Percentiles rank a stretch among this genome's conserved stretches.
phyloP scores from a whole-genome alignment of 2,888 invertebrate genomes.

The Brachypalpus laphriformis region DNA sequence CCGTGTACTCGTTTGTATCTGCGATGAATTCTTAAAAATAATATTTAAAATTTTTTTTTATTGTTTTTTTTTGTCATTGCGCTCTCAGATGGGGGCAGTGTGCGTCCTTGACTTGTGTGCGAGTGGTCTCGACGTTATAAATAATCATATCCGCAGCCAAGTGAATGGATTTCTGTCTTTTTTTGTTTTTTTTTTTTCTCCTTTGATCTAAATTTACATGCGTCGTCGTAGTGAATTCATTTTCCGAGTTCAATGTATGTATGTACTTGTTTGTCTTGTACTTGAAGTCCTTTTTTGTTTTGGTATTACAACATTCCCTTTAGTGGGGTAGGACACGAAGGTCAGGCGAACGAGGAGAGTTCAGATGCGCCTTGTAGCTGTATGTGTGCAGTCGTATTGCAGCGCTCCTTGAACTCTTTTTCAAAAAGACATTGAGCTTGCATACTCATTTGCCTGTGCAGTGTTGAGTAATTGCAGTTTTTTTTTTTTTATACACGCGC shows the following conservation, averaged over 20 bases:
- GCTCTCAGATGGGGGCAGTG: constrained; percentile 52
- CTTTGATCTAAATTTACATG: constrained; percentile 1
- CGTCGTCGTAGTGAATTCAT: constrained; percentile 30
- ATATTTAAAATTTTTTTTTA: constrained; percentile 13
- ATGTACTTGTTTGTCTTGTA: constrained; percentile 25
- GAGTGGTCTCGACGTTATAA: constrained; percentile 36
- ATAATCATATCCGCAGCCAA: constrained; percentile 31
- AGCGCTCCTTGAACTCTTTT: constrained; percentile 29
- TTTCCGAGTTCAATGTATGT: constrained; percentile 54
- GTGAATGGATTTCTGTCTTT: constrained; percentile 21
- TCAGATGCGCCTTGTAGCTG: constrained; percentile 35
- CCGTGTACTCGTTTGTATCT: neutral
- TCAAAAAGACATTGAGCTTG: constrained; percentile 1
- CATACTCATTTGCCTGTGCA: neutral
- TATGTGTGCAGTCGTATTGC: constrained; percentile 4
- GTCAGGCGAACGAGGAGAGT: constrained; percentile 46
- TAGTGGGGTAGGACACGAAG: constrained; percentile 68
- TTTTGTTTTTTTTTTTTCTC: neutral
- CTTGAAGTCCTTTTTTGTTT: constrained; percentile 59
- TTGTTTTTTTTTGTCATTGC: too few species aligned
- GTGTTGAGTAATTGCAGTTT: constrained; percentile 38
- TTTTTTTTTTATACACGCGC: neutral
- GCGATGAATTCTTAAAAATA: neutral
- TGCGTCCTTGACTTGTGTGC: constrained; percentile 54
- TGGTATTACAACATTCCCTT: constrained; percentile 56